These are phyloP conservation scores for Pseudocheirus occidentalis DNA, from an alignment of 2,797 vertebrate genomes.

Conservation along the genomic window DNA sequence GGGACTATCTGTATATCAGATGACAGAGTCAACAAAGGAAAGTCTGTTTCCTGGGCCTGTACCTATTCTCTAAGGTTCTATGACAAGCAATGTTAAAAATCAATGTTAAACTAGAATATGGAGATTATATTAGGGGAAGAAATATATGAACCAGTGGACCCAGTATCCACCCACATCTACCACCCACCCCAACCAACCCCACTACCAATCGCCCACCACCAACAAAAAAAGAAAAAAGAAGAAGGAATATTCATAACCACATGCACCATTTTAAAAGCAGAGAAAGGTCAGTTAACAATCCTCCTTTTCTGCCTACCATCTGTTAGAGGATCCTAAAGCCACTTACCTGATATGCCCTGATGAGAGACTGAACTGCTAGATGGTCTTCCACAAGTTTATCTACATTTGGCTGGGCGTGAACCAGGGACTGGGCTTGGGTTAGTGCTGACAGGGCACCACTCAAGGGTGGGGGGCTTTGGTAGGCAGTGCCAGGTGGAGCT, in stretches of 20 bases:
- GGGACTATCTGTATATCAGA: not conserved
- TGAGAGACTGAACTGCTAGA: constrained; percentile 97
- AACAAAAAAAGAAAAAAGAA: not conserved
- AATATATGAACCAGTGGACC: not conserved
- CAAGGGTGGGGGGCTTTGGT: constrained; percentile 94
- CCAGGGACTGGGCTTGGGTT: constrained; percentile 90
- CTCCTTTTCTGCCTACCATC: not conserved
- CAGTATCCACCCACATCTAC: not conserved
- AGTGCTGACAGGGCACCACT: constrained; percentile 85
- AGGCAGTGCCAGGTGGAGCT: constrained; percentile 94
- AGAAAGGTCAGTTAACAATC: not conserved
- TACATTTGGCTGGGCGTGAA: constrained; percentile 92
- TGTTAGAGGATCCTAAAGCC: no score
- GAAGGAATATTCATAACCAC: not conserved
- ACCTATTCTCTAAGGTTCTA: not conserved
- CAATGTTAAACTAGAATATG: not conserved
- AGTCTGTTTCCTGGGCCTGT: not conserved
- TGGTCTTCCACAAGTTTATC: constrained; percentile 99
- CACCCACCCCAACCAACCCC: not conserved
- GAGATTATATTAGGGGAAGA: not conserved
- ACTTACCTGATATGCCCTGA: constrained; percentile 97
- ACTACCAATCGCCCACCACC: not conserved
- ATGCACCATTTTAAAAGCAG: not conserved
- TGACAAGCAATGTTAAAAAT: not conserved
- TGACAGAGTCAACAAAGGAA: not conserved